Percentiles rank a stretch among this genome's conserved stretches.
phyloP scores from a whole-genome alignment of 1,140 invertebrate genomes.

The Coelopa frigida region DNA sequence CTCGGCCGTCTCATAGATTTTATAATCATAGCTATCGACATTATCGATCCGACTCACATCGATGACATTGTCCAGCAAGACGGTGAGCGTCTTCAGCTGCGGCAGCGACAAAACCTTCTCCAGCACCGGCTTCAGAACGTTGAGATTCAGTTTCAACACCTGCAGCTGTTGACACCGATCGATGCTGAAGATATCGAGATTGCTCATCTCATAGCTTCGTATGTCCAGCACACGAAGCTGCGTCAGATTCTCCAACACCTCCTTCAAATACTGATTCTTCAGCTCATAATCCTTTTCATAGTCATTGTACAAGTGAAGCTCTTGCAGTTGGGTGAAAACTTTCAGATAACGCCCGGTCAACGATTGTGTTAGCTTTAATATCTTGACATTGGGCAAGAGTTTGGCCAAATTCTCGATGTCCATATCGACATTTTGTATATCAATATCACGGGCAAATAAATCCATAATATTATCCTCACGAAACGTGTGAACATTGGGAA shows the following conservation, averaged over 20 bases:
- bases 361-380: slow-evolving; percentile 28
- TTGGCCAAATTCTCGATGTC: slow-evolving; percentile 26
- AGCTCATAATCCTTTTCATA: slow-evolving; percentile 32
- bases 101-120: slow-evolving; percentile 24
- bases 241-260: slow-evolving; percentile 22
- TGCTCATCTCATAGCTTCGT: slow-evolving; percentile 28
- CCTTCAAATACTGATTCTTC: slow-evolving; percentile 29
- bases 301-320: slow-evolving; percentile 32
- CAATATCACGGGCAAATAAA: no score
- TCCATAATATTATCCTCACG: no score
- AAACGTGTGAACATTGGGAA: slow-evolving; percentile 30
- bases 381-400: slow-evolving; percentile 26
- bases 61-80: slow-evolving; percentile 31
- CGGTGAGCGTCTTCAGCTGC: slow-evolving; percentile 23
- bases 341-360: slow-evolving; percentile 27
- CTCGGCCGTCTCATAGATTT: slow-evolving; percentile 30
- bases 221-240: slow-evolving; percentile 30
- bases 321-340: slow-evolving; percentile 26
- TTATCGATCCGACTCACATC: slow-evolving; percentile 19
- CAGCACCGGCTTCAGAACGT: slow-evolving; percentile 27
- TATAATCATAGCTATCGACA: slow-evolving; percentile 30
- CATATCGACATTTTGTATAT: no score
- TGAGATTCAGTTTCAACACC: slow-evolving; percentile 30
- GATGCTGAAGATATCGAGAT: slow-evolving; percentile 25
- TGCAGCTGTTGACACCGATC: slow-evolving; percentile 23